Evolutionary conservation across 1,140 invertebrate genomes (phyloP).

Genomic region (Frieseomelitta varia): DNA sequence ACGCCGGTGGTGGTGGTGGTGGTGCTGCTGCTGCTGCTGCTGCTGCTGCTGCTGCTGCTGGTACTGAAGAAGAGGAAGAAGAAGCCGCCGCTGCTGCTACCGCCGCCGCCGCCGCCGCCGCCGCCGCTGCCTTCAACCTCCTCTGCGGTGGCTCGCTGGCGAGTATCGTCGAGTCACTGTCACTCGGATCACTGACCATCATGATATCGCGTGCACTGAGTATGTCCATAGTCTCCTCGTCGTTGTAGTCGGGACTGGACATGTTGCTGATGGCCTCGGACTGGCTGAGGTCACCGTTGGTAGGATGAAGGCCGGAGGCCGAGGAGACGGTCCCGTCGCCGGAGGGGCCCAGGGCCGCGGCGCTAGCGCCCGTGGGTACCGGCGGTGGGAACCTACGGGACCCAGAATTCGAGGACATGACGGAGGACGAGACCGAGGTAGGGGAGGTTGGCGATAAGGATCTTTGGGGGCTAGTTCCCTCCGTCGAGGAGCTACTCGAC

Average conservation of each 20-base stretch:
- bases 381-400: constrained; percentile 79
- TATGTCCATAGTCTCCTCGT: constrained; percentile 86
- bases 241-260: constrained; percentile 93
- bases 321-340: constrained; percentile 66
- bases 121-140: constrained; percentile 80
- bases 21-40: neutral
- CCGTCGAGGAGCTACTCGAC: constrained; percentile 85
- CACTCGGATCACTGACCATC: constrained; percentile 93
- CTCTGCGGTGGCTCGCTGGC: constrained; percentile 89
- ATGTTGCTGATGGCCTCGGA: constrained; percentile 93
- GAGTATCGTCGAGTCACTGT: constrained; percentile 90
- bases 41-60: constrained; percentile 4
- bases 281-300: constrained; percentile 86
- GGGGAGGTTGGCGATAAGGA: constrained; percentile 90
- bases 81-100: no score
- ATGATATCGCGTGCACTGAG: constrained; percentile 88
- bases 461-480: constrained; percentile 85
- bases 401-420: constrained; percentile 88
- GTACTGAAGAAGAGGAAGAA: no score
- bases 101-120: neutral
- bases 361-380: constrained; percentile 50
- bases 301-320: constrained; percentile 71
- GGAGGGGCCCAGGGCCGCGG: constrained; percentile 63
- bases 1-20: no score
- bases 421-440: constrained; percentile 92